phyloP scores from a whole-genome alignment of 2,113 vertebrate species.

The Argyrosomus japonicus region DNA sequence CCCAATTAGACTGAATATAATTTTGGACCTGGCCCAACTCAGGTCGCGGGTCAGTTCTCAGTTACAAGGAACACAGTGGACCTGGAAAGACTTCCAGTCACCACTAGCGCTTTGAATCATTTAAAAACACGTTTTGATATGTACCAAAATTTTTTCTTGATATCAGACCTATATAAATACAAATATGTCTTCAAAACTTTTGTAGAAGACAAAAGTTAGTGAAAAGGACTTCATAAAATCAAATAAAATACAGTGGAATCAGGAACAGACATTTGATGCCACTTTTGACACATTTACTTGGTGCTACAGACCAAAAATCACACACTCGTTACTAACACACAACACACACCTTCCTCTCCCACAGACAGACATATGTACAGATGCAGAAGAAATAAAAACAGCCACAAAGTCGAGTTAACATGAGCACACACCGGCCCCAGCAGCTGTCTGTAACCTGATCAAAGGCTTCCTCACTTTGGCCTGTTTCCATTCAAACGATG shows the following conservation, averaged over 20 bases:
- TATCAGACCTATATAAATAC: too few relatives aligned
- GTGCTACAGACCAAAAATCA: too few relatives aligned
- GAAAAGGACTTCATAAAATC: too few relatives aligned
- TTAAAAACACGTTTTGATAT: not conserved
- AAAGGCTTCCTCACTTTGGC: slow-evolving; percentile 31
- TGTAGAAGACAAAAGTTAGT: too few relatives aligned
- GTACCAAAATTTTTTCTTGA: not conserved
- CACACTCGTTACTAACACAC: too few relatives aligned
- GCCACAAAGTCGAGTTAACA: not conserved
- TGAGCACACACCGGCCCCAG: not conserved
- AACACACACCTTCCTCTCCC: not conserved
- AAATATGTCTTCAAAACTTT: too few relatives aligned
- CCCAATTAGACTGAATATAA: not conserved
- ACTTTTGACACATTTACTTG: too few relatives aligned
- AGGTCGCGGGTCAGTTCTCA: not conserved
- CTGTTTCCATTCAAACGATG: slow-evolving; percentile 20
- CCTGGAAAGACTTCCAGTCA: not conserved
- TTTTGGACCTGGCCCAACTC: not conserved
- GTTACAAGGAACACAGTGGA: not conserved
- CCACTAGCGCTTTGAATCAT: not conserved
- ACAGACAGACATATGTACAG: not conserved
- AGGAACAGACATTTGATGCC: too few relatives aligned
- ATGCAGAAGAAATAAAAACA: not conserved
- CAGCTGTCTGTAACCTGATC: slow-evolving; percentile 41
- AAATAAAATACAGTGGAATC: too few relatives aligned